Evolutionary conservation across 2,113 vertebrate species (phyloP), one percentile per base, ranked within the genome.

Genomic region (Oxygymnocypris stewartii): DNA sequence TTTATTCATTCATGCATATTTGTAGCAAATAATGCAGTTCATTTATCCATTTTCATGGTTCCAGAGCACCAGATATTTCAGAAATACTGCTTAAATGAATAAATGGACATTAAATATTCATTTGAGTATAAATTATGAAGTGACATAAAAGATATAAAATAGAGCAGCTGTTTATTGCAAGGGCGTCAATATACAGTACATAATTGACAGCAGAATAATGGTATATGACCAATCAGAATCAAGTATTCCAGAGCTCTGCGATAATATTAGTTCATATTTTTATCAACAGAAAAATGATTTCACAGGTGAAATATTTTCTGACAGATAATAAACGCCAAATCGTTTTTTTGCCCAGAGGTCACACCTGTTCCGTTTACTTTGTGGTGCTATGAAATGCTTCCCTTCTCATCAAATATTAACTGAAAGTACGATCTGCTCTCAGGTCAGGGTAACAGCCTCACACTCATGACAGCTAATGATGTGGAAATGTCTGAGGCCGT

Each of bases 381-480:
- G 2, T 40, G 42, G 25, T 1, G 10, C 10, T 6, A 57, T 79
- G 49, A 57, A 35, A 23, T 28, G 28, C 54, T 42, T 73, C 35
- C 35, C 16, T 71, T 71, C 67, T 23, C 69, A 23, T 42, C 69
- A 73, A 42, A 74, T 42, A 42, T 74, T 6, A 74, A 42, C 37
- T 73, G 18, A n/a, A 59, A 57, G 28, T 31, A 31, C 1, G 28
- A 31, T 31, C 31, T 37, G 51, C 28, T 79, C 51, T 35, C 28
- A 79, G 76, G 57, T 79, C 75, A 51, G n/a, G 11, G 14, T 77
- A 77, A 18, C 7, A 54, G 44, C 28, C 75, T 54, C 51, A n/a
- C 10, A 23, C 6, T 79, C 51, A 40, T 57, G 31, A 12, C 77
- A 61, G 86, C 86, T 91, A 91, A 93, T 92, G 88, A 88, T 88